These are phyloP conservation scores for Brotogeris chrysoptera DNA, from an alignment of 2,797 vertebrate genomes.

Conservation along the genomic window DNA sequence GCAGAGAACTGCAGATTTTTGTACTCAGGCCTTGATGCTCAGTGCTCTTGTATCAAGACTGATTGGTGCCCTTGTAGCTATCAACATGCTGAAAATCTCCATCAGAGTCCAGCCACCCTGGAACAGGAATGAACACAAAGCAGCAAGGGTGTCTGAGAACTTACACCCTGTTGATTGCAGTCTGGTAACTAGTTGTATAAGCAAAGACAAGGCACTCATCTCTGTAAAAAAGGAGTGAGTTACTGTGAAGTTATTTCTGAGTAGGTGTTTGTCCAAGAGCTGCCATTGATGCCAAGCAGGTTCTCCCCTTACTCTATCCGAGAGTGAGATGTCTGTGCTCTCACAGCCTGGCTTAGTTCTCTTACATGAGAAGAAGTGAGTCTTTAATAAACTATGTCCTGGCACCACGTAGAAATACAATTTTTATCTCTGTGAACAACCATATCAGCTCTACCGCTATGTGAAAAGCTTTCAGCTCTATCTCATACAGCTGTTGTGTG, in stretches of 20 bases:
- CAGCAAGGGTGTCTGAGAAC: not conserved
- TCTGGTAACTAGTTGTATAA: not conserved
- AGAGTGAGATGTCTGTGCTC: not conserved
- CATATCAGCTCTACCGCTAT: constrained; percentile 32
- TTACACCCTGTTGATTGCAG: not conserved
- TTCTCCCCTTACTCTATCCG: not conserved
- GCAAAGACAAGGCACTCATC: not conserved
- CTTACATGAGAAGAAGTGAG: not conserved
- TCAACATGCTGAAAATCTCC: not conserved
- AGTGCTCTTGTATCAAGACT: not conserved
- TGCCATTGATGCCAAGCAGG: not conserved
- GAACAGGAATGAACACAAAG: not conserved
- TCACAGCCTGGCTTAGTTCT: not conserved
- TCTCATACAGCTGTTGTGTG: constrained; percentile 22
- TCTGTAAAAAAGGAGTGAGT: not conserved
- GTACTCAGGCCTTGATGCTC: not conserved
- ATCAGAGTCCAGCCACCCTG: not conserved
- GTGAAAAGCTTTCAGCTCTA: not conserved
- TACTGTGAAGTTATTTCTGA: not conserved
- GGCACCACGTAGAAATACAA: not conserved
- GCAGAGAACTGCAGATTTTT: not conserved
- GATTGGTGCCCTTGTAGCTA: not conserved
- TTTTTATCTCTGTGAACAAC: constrained; percentile 50
- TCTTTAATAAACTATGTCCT: constrained; percentile 26
- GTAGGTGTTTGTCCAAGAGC: not conserved